phyloP scores from a whole-genome alignment of 2,113 vertebrate species.

The Oplegnathus fasciatus region DNA sequence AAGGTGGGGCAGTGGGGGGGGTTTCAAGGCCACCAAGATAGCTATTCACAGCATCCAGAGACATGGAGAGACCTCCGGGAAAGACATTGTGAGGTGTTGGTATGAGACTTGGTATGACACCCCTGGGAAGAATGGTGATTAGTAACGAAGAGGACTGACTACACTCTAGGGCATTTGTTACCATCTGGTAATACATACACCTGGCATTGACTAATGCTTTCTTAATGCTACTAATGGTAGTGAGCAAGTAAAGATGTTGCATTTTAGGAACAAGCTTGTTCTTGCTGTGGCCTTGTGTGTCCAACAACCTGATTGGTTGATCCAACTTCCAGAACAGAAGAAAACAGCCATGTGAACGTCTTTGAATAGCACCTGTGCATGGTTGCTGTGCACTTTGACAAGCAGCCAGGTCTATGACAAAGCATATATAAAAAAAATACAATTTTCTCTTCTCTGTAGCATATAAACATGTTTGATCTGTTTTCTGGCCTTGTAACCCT shows the following conservation, averaged over 20 bases:
- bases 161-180: not conserved
- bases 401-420: too few relatives aligned
- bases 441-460: too few relatives aligned
- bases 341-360: not conserved
- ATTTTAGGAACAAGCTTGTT: not conserved
- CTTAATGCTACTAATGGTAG: not conserved
- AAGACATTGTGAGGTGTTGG: conserved; percentile 77
- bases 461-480: too few relatives aligned
- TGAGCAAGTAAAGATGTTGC: not conserved
- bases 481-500: too few relatives aligned
- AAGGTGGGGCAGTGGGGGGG: conserved; percentile 50
- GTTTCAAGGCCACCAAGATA: conserved; percentile 79
- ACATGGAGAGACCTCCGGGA: conserved; percentile 79
- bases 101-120: conserved; percentile 71
- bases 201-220: not conserved
- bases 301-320: not conserved
- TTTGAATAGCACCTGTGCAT: not conserved
- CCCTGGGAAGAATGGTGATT: conserved; percentile 75
- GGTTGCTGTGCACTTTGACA: too few relatives aligned
- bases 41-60: conserved; percentile 75
- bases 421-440: too few relatives aligned
- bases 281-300: not conserved
- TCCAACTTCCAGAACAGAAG: not conserved
- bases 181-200: conserved; percentile 4
- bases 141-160: conserved; percentile 49